Evolutionary conservation across 2,113 vertebrate species (phyloP).

Genomic region (Cyprinodon tularosa): DNA sequence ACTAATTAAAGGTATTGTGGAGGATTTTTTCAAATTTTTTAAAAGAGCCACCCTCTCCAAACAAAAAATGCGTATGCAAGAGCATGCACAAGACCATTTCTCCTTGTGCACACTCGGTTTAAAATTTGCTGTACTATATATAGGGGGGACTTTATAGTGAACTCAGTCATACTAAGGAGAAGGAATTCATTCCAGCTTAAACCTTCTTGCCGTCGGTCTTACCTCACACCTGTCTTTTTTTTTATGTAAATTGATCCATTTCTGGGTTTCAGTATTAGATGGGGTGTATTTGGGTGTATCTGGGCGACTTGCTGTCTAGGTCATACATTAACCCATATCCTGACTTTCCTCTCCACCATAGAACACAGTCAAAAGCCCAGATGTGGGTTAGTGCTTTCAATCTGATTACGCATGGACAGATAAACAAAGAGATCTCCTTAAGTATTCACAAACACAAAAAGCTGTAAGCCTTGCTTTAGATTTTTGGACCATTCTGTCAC

Average conservation of each 20-base stretch:
- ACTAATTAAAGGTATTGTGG: too few relatives aligned
- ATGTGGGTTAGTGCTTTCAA: constrained; percentile 68
- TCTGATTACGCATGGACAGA: constrained; percentile 45
- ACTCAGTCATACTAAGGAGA: constrained; percentile 49
- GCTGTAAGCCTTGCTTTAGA: neutral
- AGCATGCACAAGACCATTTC: neutral
- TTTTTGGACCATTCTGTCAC: constrained; percentile 11
- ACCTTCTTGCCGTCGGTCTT: constrained; percentile 58
- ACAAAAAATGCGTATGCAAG: too few relatives aligned
- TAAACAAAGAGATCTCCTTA: constrained; percentile 33
- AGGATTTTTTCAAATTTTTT: too few relatives aligned
- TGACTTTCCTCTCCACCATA: constrained; percentile 34
- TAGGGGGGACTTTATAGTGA: too few relatives aligned
- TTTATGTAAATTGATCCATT: constrained; percentile 73
- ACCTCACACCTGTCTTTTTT: constrained; percentile 28
- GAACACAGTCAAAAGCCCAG: constrained; percentile 45
- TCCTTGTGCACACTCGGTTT: constrained; percentile 16
- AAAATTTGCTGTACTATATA: too few relatives aligned
- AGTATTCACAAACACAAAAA: constrained; percentile 29
- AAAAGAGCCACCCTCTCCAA: too few relatives aligned
- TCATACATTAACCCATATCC: constrained; percentile 72
- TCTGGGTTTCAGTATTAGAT: constrained; percentile 70
- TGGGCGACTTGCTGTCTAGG: constrained; percentile 77
- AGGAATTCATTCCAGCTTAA: constrained; percentile 57
- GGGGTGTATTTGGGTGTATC: constrained; percentile 56